These are phyloP conservation scores for Lepus timidus DNA, from an alignment of 2,113 vertebrate species.

Conservation along the genomic window DNA sequence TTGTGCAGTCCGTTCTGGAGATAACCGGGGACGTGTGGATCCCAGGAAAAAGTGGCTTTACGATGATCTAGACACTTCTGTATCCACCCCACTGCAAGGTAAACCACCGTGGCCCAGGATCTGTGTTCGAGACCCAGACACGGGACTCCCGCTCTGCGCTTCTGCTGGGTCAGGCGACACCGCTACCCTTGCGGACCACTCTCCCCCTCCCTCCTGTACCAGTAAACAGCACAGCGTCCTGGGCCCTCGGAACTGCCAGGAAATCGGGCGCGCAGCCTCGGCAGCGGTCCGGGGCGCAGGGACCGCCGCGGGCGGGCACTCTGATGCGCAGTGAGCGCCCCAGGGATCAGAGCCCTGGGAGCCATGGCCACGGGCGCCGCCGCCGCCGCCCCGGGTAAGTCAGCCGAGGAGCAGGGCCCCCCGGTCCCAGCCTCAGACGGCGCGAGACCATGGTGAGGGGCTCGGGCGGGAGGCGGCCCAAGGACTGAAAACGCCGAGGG, in stretches of 20 bases:
- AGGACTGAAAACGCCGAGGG: rapidly evolving
- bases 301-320: not conserved
- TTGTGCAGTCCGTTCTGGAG: not conserved
- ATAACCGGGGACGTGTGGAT: not conserved
- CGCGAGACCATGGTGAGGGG: rapidly evolving
- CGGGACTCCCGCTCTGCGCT: too few relatives aligned
- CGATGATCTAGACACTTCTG: not conserved
- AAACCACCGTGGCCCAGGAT: not conserved
- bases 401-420: not conserved
- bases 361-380: not conserved
- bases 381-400: not conserved
- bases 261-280: not conserved
- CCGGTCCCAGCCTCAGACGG: too few relatives aligned
- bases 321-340: too few relatives aligned
- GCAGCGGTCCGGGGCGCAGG: not conserved
- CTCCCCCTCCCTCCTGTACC: not conserved
- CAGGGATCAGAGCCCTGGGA: rapidly evolving
- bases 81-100: not conserved
- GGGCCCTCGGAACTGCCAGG: rapidly evolving
- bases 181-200: too few relatives aligned
- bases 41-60: not conserved
- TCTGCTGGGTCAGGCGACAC: not conserved
- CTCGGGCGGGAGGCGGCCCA: not conserved
- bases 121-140: not conserved
- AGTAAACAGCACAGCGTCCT: not conserved